A percentile compares a stretch with the other conserved stretches of the same genome.
Conservation (phyloP, 2,888 invertebrate species). For the Tachina lurida region DNA sequence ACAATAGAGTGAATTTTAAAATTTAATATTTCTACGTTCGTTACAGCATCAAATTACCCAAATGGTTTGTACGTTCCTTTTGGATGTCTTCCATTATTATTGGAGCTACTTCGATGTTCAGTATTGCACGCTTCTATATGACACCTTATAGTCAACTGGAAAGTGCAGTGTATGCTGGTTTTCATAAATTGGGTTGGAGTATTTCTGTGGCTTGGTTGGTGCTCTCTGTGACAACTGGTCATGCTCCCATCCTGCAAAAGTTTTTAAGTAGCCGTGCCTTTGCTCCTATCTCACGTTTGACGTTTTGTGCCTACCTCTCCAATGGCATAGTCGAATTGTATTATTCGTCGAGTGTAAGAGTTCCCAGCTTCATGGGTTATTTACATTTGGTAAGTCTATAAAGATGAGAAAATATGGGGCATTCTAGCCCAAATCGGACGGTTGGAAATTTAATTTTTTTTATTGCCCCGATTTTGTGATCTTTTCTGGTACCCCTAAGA, state of each 20-base stretch:
- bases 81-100: slow-evolving; percentile 80
- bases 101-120: slow-evolving; percentile 85
- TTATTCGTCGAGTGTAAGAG: slow-evolving; percentile 85
- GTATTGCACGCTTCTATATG: slow-evolving; percentile 86
- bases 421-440: too few species aligned
- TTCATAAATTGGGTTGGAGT: slow-evolving; percentile 88
- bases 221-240: slow-evolving; percentile 87
- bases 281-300: slow-evolving; percentile 87
- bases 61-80: slow-evolving; percentile 77
- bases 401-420: not conserved
- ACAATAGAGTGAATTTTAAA: not conserved
- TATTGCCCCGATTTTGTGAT: too few species aligned
- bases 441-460: too few species aligned
- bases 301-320: slow-evolving; percentile 89
- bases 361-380: slow-evolving; percentile 86
- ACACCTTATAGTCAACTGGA: slow-evolving; percentile 85
- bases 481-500: too few species aligned
- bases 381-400: slow-evolving; percentile 85
- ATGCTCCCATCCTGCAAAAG: slow-evolving; percentile 84
- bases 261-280: slow-evolving; percentile 82
- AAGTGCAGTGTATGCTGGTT: slow-evolving; percentile 86
- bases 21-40: not conserved
- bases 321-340: slow-evolving; percentile 89
- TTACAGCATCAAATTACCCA: slow-evolving; percentile 82
- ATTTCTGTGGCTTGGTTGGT: slow-evolving; percentile 87